Evolutionary conservation across 2,113 vertebrate genomes (phyloP).

Genomic region (chimpanzee (Pan troglodytes)): NHGRI_mPanTro3-v2.1_pri NC_072403.2:178025001-178025500

Average conservation of each 20-base stretch:
- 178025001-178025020: too few species aligned
- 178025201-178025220: neutral
- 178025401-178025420: fast-evolving
- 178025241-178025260: neutral
- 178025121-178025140: fast-evolving
- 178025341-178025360: neutral
- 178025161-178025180: too few species aligned
- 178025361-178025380: neutral
- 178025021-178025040: neutral
- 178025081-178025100: neutral
- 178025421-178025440: neutral
- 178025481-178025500: neutral
- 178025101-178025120: neutral
- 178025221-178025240: neutral
- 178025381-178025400: fast-evolving
- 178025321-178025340: fast-evolving
- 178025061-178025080: fast-evolving
- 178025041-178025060: neutral
- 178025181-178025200: neutral
- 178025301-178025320: too few species aligned
- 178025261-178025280: too few species aligned
- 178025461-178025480: neutral
- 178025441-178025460: neutral
- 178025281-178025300: neutral
- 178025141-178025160: neutral